Base-by-base conservation (phyloP, 2,888 invertebrate species). In the Thymelicus sylvestris region DNA sequence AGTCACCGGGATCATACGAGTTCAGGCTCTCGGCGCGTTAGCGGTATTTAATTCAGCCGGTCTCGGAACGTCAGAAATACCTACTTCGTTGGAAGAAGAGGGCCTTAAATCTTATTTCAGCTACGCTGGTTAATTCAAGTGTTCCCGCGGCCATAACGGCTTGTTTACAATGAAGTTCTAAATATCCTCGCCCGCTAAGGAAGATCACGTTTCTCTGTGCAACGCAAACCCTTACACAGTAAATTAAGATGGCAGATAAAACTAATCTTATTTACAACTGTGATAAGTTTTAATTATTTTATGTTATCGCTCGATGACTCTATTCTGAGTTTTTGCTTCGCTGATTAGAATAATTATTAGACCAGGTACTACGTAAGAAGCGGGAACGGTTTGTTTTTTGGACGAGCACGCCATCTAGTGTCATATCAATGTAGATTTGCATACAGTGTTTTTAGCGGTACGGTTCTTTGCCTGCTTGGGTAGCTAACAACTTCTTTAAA, bases 211-310 rank as follows among this genome's bases (percentile, higher is more conserved):
- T 39, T 63, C 38, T n/a, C 50, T 38, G 63, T 59, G 57, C 47
- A 44, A 0, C 8, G 4, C 8, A 44, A 57, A 55, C 44, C 55
- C 55, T 62, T 63, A 68, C 67, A 52, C 63, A 24, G 57, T 64
- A 39, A 69, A 64, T 69, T 69, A 59, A 69, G 69, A 69, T 69
- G 69, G 57, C 3, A 64, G 69, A 69, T 69, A 69, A n/a, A 55
- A 39, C 69, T 64, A 64, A 68, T 69, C 69, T 64, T 64, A 69
- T 69, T 69, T 69, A 69, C 57, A 64, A 39, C 48, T 8, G n/a
- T 64, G 69, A 64, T 69, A 69, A 64, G 63, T 64, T 69, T 59
- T 69, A 64, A 69, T 69, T 69, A 63, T 68, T 55, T 64, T 64
- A 64, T 63, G 19, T 64, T 64, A 69, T 69, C 68, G 57, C 15